Evolutionary conservation across 2,113 vertebrate species (phyloP), one percentile per base, ranked within the genome.

Genomic region (Stegastes partitus): DNA sequence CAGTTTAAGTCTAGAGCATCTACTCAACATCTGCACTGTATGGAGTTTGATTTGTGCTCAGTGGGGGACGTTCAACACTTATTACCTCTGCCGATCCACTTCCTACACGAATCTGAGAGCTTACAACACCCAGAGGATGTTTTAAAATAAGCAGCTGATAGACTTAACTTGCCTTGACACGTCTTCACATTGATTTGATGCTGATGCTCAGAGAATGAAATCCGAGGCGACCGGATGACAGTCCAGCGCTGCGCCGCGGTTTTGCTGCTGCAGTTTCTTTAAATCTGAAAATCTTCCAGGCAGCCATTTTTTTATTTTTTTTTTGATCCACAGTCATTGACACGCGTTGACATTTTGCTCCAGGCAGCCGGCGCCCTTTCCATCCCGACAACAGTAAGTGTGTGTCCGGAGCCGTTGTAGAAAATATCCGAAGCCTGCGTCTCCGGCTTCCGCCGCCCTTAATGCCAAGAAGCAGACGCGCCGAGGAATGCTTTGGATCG

Each of bases 321-420:
- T 68, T 68, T 65, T 77, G 65, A 74, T 68, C 49, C 21, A 37
- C 45, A 66, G 61, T 68, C 12, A 5, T 34, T 62, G 65, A 64
- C 65, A 57, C 65, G 44, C 45, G 49, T 53, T 68, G 75, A 84
- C 78, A 76, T 49, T 72, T 73, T 28, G 79, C 81, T 78, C 42
- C 23, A 54, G 87, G 87, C 87, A 15, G 34, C 25, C 22, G 11
- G 47, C 8, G 70, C 64, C 85, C 85, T 85, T 78, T 84, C 62
- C 59, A 25, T 74, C 44, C 51, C 12, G 12, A 65, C 22, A 68
- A 56, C 15, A 57, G 66, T 68, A 61, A 78, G 55, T 16, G 53
- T 68, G 62, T 72, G 31, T 34, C 64, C 23, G 16, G 64, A 62
- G 82, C 84, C 64, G 57, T 34, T 79, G 58, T 18, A 44, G 31